Evolutionary conservation across 2,797 vertebrate species (phyloP), one percentile per base, ranked within the genome.

Genomic region (Cetoscarus ocellatus): DNA sequence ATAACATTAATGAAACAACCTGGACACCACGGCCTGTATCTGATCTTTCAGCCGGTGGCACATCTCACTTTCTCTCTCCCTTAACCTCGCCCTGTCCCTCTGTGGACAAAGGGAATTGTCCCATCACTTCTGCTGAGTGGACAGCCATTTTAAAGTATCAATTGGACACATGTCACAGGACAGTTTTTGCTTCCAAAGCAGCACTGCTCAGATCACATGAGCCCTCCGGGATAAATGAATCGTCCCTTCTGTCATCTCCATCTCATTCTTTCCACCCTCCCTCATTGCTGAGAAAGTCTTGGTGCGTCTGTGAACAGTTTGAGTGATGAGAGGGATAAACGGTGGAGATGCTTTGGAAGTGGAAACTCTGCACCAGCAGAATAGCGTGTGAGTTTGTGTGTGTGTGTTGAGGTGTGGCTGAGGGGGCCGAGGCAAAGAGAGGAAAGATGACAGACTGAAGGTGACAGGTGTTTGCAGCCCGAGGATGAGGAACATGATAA

Each of bases 291-390:
- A 83, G 78, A 71, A 79, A 82, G 72, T 63, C 76, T 61, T 71
- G 79, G 80, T 57, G 84, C 77, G 68, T 56, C 75, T 55, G 80
- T 48, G 77, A 83, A 79, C 84, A 11, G 64, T 85, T 87, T 93
- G 92, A 93, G 87, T 88, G 91, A 93, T 93, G 91, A 93, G 85
- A 80, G 86, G 80, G 89, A 83, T 91, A 93, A 93, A 90, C 88
- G 89, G 84, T 79, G 73, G 86, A 82, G 92, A 93, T 91, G 90
- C 85, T 89, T 88, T 74, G 80, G 86, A 91, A 86, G 88, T 65
- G 86, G 82, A 83, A 75, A 88, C 83, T 86, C 36, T 8, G 65
- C 18, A 45, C 61, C 18, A 8, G 83, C 62, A 63, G 75, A 81
- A 27, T 2, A 53, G 70, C 58, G 82, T 73, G 80, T 75, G 71